Base-by-base conservation (phyloP, 2,113 vertebrate genomes). In the Eira barbara region DNA sequence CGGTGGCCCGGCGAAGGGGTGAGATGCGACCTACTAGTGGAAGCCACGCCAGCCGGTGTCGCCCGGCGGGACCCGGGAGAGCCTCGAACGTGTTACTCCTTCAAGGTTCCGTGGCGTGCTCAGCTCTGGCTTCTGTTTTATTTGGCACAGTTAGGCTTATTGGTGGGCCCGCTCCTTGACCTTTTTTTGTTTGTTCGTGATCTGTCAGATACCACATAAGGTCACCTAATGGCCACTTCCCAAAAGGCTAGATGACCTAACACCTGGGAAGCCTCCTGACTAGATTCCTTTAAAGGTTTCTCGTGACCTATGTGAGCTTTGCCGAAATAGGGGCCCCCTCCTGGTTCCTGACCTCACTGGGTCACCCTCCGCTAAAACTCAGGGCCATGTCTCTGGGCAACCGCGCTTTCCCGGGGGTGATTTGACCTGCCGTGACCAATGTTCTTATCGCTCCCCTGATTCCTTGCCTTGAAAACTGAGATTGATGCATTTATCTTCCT, bases 121-220 rank as follows among this genome's bases (percentile, higher is more conserved):
- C 78, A 67, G 13, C 55, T 29, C 93, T 89, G 91, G 71, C 81
- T 94, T 91, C 94, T 93, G 94, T 95, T 97, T 91, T 85, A 78
- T 78, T 97, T 96, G 97, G 96, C 92, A 76, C 18, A 4, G 69
- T 89, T 31, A 61, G 36, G 82, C n/a, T 90, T 63, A 83, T 20
- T 82, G 85, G 84, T 80, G 67, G 65, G 69, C 69, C 92, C 81
- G 87, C 67, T 85, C 83, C 89, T 79, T 92, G 93, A 61, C n/a
- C 42, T 55, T 88, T 83, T 9, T 45, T 29, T 76, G 29, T 45
- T 39, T 36, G 36, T 23, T 39, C 76, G 42, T 55, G 89, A 74
- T 92, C 63, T 95, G 36, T 21, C 47, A 34, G 39, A 10, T 97
- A 85, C 39, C 61, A 90, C 31, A 49, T 52, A 89, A 8, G 34